A percentile compares a stretch with the other conserved stretches of the same genome.
Evolutionary conservation across 2,797 vertebrate genomes (phyloP).

Genomic region (Argyrosomus regius): DNA sequence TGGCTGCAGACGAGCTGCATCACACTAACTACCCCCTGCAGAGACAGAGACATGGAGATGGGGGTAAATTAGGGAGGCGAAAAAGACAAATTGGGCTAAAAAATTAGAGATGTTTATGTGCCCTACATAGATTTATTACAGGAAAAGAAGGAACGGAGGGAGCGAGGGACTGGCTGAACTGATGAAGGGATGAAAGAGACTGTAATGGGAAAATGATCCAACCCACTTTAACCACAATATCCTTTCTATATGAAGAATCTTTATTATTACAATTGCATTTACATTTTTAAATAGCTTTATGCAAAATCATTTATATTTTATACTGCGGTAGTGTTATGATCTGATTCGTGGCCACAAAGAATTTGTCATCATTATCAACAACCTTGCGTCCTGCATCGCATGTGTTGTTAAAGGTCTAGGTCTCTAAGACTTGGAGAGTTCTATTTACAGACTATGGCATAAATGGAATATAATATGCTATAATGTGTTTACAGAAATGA

Average conservation of each 20-base stretch:
- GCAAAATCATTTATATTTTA: neutral
- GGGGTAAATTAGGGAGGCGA: conserved; percentile 38
- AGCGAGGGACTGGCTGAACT: no score
- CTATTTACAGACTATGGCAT: no score
- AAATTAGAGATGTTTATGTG: conserved; percentile 40
- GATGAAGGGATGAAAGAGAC: neutral
- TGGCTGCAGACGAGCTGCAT: conserved; percentile 55
- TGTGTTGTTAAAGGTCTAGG: neutral
- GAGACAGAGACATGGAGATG: conserved; percentile 35
- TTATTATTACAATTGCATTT: neutral
- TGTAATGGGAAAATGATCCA: neutral
- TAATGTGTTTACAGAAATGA: no score
- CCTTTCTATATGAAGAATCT: neutral
- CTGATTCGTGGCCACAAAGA: neutral
- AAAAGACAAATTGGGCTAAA: conserved; percentile 45
- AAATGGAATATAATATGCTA: no score
- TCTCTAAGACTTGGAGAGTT: no score
- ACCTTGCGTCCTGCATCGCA: neutral
- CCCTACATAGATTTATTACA: conserved; percentile 30
- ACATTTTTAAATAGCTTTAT: neutral
- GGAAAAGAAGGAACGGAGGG: neutral
- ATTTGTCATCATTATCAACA: neutral
- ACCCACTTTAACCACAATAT: neutral
- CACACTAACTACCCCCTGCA: conserved; percentile 59
- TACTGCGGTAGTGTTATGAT: neutral